phyloP scores from a whole-genome alignment of 2,888 invertebrate genomes.

The Macaria liturata region DNA sequence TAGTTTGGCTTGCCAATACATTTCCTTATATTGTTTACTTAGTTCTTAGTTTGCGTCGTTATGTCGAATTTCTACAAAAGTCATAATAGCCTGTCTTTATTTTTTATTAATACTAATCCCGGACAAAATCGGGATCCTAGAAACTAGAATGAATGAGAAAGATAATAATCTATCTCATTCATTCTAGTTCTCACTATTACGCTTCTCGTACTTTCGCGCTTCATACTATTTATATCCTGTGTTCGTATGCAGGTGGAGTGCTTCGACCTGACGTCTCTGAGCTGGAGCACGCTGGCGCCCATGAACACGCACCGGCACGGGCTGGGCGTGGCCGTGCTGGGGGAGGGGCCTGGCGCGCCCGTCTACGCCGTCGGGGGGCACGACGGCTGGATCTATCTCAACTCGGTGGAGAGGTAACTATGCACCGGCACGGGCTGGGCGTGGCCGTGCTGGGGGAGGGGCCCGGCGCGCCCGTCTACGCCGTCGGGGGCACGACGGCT shows the following conservation, averaged over 20 bases:
- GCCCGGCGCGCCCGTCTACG: slow-evolving; percentile 92
- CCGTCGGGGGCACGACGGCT: slow-evolving; percentile 97
- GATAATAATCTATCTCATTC: no score
- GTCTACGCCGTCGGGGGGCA: slow-evolving; percentile 98
- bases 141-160: no score
- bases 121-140: no score
- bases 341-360: slow-evolving; percentile 88
- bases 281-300: slow-evolving; percentile 91
- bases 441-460: slow-evolving; percentile 90
- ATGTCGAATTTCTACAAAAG: no score
- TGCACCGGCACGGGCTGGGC: slow-evolving; percentile 87
- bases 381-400: slow-evolving; percentile 97
- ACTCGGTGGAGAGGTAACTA: slow-evolving; percentile 91
- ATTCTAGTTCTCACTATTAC: no score
- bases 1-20: no score
- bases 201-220: no score
- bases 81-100: no score
- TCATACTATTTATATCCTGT: not conserved
- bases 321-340: slow-evolving; percentile 90
- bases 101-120: no score
- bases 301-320: slow-evolving; percentile 96
- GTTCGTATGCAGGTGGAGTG: slow-evolving; percentile 87
- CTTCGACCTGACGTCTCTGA: slow-evolving; percentile 90
- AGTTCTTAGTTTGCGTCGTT: no score
- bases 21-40: no score